Conservation (phyloP, 1,140 invertebrate species). For the Drosophila pachea region DNA sequence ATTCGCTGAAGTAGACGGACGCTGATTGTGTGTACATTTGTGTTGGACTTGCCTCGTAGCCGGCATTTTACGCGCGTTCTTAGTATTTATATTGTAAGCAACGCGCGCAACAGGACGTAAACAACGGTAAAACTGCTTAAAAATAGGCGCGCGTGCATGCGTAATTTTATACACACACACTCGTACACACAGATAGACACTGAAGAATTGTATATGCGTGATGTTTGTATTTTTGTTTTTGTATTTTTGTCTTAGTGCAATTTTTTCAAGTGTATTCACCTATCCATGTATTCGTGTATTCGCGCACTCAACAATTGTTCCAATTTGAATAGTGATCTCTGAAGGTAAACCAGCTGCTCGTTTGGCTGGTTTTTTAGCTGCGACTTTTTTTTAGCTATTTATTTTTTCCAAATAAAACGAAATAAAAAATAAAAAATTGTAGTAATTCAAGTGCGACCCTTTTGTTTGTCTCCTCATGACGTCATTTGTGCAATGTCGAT, state of each 20-base stretch:
- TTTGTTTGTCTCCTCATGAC: slow-evolving; percentile 29
- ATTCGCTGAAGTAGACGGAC: slow-evolving; percentile 20
- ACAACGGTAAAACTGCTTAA: slow-evolving; percentile 42
- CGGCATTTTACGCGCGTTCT: slow-evolving; percentile 50
- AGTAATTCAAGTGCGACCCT: slow-evolving; percentile 38
- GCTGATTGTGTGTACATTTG: slow-evolving; percentile 9
- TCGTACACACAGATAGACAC: slow-evolving; percentile 5
- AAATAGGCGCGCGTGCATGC: slow-evolving; percentile 39
- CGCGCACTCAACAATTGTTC: slow-evolving; percentile 30
- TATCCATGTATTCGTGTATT: background rate
- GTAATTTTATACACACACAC: slow-evolving; percentile 38
- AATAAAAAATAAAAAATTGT: background rate
- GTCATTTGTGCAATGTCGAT: slow-evolving; percentile 21
- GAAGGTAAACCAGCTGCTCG: slow-evolving; percentile 44
- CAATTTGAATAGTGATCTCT: slow-evolving; percentile 37
- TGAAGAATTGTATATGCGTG: slow-evolving; percentile 19
- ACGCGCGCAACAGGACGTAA: slow-evolving; percentile 47
- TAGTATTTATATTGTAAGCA: slow-evolving; percentile 41
- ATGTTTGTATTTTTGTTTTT: slow-evolving; percentile 17
- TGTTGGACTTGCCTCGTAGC: slow-evolving; percentile 5
- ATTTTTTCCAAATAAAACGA: slow-evolving; percentile 2
- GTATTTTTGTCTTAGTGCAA: slow-evolving; percentile 34
- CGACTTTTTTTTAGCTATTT: slow-evolving; percentile 18
- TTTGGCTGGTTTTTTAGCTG: slow-evolving; percentile 21
- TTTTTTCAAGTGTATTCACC: slow-evolving; percentile 23